These are phyloP conservation scores for Oncorhynchus gorbuscha DNA, from an alignment of 2,113 vertebrate genomes.

Conservation along the genomic window DNA sequence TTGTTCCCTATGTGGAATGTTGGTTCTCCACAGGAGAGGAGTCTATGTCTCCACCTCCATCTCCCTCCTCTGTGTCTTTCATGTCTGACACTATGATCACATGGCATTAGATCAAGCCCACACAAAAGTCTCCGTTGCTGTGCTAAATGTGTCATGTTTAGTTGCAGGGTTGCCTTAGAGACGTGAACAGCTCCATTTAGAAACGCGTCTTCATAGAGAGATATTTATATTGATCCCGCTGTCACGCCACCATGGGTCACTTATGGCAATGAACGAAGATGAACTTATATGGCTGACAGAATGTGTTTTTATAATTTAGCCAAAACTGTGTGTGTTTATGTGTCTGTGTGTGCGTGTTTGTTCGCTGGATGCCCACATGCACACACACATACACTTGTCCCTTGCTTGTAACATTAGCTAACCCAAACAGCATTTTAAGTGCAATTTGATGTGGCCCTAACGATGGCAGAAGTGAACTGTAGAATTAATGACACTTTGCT, in stretches of 20 bases:
- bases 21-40: background rate
- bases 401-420: background rate
- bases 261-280: constrained; percentile 16
- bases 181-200: background rate
- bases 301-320: constrained; percentile 19
- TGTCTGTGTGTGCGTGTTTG: background rate
- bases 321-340: constrained; percentile 8
- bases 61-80: background rate
- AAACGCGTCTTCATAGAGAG: background rate
- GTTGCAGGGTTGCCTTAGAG: background rate
- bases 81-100: background rate
- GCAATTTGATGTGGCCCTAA: constrained; percentile 33
- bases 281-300: no score
- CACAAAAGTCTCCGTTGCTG: background rate
- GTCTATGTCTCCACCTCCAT: no score
- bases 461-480: constrained; percentile 35
- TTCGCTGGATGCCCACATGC: background rate
- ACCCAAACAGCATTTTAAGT: constrained; percentile 13
- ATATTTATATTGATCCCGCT: constrained; percentile 61
- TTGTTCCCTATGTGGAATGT: background rate
- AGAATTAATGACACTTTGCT: constrained; percentile 31
- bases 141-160: background rate
- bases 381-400: background rate
- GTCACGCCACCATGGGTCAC: constrained; percentile 54
- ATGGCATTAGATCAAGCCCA: constrained; percentile 1